Conservation (phyloP, 2,797 vertebrate species). For the Parauchenoglanis punctatus region DNA sequence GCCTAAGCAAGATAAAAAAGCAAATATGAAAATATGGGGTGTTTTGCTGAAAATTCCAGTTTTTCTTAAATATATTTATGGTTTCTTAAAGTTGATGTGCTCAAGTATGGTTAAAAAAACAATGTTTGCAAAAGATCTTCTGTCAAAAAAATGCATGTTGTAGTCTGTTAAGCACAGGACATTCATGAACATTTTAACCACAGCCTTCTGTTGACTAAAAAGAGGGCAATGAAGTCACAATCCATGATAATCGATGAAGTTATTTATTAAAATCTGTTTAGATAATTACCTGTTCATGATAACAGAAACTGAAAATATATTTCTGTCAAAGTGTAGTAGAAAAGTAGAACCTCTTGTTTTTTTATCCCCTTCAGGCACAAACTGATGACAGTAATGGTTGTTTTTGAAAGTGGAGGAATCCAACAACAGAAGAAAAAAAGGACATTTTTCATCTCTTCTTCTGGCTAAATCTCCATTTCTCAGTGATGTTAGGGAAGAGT, state of each 20-base stretch:
- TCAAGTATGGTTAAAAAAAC: background rate
- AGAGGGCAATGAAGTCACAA: constrained; percentile 59
- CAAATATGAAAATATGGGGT: background rate
- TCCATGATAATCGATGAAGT: constrained; percentile 53
- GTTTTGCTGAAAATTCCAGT: background rate
- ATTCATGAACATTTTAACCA: background rate
- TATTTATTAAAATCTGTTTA: constrained; percentile 68
- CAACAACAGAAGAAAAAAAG: background rate
- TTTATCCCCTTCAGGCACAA: background rate
- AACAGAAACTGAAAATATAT: background rate
- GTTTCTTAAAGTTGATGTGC: background rate
- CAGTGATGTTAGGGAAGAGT: constrained; percentile 32
- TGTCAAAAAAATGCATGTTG: background rate
- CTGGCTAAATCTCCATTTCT: constrained; percentile 14
- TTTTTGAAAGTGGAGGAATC: constrained; percentile 15
- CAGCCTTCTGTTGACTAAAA: background rate
- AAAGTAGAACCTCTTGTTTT: constrained; percentile 22
- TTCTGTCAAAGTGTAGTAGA: constrained; percentile 1
- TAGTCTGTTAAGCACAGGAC: background rate
- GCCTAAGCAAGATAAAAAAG: background rate
- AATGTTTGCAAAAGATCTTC: background rate
- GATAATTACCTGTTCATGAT: constrained; percentile 53
- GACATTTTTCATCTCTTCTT: constrained; percentile 15
- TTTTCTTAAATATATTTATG: background rate
- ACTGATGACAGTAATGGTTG: constrained; percentile 1